Percentiles rank a stretch among this genome's conserved stretches.
Evolutionary conservation across 1,140 invertebrate genomes (phyloP).

Genomic region (Caenorhabditis tropicalis): DNA sequence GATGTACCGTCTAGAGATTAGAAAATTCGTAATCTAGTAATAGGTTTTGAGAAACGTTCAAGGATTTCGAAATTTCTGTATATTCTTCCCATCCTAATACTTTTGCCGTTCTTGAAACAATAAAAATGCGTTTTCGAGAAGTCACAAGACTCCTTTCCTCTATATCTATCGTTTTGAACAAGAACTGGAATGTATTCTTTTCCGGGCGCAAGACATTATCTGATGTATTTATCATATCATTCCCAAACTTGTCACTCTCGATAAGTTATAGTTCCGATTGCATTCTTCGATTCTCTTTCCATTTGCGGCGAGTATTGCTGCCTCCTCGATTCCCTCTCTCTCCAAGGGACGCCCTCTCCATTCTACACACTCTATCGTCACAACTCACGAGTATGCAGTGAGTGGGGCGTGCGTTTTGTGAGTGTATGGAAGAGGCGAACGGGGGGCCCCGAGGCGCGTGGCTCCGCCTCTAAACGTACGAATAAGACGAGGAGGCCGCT

Average conservation of each 20-base stretch:
- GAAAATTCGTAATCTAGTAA: too few species aligned
- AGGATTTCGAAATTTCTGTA: too few species aligned
- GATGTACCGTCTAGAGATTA: too few species aligned
- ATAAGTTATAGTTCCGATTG: background rate
- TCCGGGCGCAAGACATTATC: background rate
- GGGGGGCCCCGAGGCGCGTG: background rate
- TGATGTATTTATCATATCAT: background rate
- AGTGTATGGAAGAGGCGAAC: background rate
- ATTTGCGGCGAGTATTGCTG: background rate
- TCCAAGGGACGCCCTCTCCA: background rate
- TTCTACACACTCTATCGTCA: background rate
- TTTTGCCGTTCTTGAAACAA: too few species aligned
- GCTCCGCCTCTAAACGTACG: constrained; percentile 25
- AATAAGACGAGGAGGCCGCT: constrained; percentile 41
- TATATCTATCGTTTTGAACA: too few species aligned
- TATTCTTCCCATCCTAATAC: too few species aligned
- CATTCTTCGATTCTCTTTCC: background rate
- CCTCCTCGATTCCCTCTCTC: too few species aligned
- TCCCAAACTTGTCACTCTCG: background rate
- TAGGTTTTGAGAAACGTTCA: too few species aligned
- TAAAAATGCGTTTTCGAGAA: too few species aligned
- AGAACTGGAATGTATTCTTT: too few species aligned
- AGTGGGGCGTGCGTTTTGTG: constrained; percentile 6
- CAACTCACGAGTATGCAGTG: background rate
- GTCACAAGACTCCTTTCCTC: too few species aligned